A percentile compares a stretch with the other conserved stretches of the same genome.
Evolutionary conservation across 2,113 vertebrate species (phyloP).

Genomic region (Turdus rufiventris): DNA sequence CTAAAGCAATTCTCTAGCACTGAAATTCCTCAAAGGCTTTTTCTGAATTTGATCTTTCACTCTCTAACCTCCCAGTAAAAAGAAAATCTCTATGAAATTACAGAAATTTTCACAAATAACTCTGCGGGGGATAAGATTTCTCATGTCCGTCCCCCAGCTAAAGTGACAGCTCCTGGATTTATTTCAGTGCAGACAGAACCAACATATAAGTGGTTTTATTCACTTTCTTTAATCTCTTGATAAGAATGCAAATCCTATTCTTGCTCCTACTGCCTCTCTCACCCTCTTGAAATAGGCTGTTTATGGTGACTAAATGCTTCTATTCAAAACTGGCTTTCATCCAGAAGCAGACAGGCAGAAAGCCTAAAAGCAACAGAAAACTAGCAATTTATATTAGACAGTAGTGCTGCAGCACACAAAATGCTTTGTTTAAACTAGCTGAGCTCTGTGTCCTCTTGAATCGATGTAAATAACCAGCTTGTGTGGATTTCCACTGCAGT

Average conservation of each 20-base stretch:
- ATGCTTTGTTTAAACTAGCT: constrained; percentile 35
- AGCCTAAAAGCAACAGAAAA: constrained; percentile 37
- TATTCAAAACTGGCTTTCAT: constrained; percentile 17
- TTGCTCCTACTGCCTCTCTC: not conserved
- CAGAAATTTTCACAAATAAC: not conserved
- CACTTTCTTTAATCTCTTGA: not conserved
- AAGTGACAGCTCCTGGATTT: not conserved
- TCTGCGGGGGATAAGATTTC: accelerated
- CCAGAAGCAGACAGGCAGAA: constrained; percentile 34
- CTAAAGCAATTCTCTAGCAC: not conserved
- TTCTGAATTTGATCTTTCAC: not conserved
- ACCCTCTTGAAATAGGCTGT: constrained; percentile 10
- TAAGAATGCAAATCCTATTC: constrained; percentile 43
- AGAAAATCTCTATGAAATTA: not conserved
- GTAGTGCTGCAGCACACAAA: not conserved
- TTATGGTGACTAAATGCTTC: constrained; percentile 32
- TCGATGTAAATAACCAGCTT: not conserved
- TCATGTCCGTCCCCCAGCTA: not conserved
- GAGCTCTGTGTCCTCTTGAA: not conserved
- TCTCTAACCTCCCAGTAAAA: not conserved
- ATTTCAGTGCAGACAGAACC: not conserved
- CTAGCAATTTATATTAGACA: constrained; percentile 8
- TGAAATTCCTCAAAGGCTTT: not conserved
- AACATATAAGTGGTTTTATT: not conserved
- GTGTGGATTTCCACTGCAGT: not conserved